Conservation (phyloP, 2,113 vertebrate species). For the Coracopsis vasa region DNA sequence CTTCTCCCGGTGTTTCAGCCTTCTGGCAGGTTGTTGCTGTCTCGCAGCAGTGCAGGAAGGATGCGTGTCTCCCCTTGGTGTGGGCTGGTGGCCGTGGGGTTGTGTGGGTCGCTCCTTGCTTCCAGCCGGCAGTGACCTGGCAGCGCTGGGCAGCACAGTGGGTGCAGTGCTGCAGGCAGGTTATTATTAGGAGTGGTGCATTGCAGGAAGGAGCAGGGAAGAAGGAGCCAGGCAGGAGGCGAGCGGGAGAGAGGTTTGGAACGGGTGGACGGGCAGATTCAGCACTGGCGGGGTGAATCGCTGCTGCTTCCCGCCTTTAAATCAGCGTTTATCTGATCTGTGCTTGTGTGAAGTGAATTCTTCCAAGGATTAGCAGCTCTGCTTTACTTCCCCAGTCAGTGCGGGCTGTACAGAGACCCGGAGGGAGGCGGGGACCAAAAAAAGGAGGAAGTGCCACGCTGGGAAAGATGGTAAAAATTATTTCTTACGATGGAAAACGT, state of each 20-base stretch:
- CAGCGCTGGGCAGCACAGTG: not conserved
- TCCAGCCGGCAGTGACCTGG: not conserved
- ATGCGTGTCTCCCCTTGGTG: fast-evolving
- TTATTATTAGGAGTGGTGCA: slow-evolving; percentile 80
- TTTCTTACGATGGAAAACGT: not conserved
- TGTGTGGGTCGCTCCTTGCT: not conserved
- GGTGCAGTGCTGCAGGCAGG: slow-evolving; percentile 58
- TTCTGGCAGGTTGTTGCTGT: not conserved
- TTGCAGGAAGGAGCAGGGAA: slow-evolving; percentile 61
- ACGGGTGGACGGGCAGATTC: fast-evolving
- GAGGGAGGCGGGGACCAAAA: not conserved
- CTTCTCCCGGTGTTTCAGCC: not conserved
- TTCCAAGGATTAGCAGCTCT: not conserved
- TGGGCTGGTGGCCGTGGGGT: fast-evolving
- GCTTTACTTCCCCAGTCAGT: not conserved
- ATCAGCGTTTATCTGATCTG: fast-evolving
- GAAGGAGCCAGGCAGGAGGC: not conserved
- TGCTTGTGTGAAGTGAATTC: not conserved
- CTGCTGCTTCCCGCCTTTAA: not conserved
- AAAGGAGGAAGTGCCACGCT: not conserved
- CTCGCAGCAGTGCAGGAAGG: not conserved
- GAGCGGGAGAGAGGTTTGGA: fast-evolving
- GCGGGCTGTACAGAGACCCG: not conserved
- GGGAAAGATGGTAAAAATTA: not conserved
- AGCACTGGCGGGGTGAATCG: fast-evolving